These are phyloP conservation scores for Ips typographus DNA, from an alignment of 1,140 invertebrate genomes.

Conservation along the genomic window DNA sequence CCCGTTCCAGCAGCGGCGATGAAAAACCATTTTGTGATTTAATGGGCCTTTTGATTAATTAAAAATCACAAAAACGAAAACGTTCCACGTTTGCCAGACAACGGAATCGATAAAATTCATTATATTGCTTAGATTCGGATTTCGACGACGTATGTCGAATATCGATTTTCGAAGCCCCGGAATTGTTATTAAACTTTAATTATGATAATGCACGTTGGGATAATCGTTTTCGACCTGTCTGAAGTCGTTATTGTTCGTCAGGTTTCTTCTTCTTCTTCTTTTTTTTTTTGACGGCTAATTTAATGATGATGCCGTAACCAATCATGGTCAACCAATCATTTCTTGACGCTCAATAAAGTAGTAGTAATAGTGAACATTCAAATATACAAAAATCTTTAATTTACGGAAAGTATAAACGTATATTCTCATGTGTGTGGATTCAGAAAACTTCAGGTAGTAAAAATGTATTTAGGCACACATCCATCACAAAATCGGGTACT, in stretches of 20 bases:
- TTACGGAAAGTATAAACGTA: no score
- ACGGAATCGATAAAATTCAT: constrained; percentile 30
- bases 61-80: constrained; percentile 37
- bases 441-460: no score
- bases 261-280: background rate
- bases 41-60: constrained; percentile 38
- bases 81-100: constrained; percentile 13
- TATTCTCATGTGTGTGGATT: no score
- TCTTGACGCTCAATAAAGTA: no score
- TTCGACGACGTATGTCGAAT: background rate
- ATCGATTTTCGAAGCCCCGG: no score
- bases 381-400: background rate
- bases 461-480: no score
- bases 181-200: background rate
- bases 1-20: constrained; percentile 25
- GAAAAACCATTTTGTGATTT: constrained; percentile 38
- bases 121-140: constrained; percentile 5
- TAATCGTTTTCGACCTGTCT: background rate
- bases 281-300: no score
- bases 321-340: no score
- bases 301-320: no score
- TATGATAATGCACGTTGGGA: background rate
- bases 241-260: background rate
- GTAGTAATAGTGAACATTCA: background rate
- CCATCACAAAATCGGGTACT: background rate